Percentiles rank a stretch among this genome's conserved stretches.
Conservation (phyloP, 1,140 invertebrate species). For the Portunus trituberculatus region DNA sequence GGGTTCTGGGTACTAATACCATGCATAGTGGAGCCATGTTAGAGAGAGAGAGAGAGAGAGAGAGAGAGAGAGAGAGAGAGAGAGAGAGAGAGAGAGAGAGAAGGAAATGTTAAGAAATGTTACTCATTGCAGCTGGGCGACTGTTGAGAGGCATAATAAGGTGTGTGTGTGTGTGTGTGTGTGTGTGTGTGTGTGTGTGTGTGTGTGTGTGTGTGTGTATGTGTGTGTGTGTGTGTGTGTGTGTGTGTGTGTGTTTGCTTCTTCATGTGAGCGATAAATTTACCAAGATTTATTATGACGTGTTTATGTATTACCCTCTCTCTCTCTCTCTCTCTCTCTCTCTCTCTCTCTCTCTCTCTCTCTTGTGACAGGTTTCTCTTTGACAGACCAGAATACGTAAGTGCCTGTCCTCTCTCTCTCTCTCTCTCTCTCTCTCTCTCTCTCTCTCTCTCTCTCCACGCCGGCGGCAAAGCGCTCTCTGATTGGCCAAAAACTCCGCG, state of each 20-base stretch:
- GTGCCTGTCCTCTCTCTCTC: no score
- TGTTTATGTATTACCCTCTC: background rate
- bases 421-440: no score
- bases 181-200: background rate
- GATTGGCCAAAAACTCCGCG: no score
- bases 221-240: no score
- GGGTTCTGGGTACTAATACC: background rate
- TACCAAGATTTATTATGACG: background rate
- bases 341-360: conserved; percentile 15
- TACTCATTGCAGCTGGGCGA: no score
- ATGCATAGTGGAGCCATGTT: no score
- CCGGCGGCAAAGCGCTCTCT: no score
- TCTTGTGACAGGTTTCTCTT: background rate
- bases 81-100: conserved; percentile 28
- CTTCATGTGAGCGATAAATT: background rate
- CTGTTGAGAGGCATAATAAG: background rate
- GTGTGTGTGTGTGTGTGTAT: background rate
- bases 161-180: conserved; percentile 27
- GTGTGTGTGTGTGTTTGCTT: background rate
- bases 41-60: no score
- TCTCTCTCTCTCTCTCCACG: no score
- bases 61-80: background rate
- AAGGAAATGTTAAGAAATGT: no score
- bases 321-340: background rate
- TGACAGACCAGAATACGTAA: no score